Percentiles rank a stretch among this genome's conserved stretches.
Conservation (phyloP, 2,797 vertebrate genomes). For the Sphenodon punctatus region DNA sequence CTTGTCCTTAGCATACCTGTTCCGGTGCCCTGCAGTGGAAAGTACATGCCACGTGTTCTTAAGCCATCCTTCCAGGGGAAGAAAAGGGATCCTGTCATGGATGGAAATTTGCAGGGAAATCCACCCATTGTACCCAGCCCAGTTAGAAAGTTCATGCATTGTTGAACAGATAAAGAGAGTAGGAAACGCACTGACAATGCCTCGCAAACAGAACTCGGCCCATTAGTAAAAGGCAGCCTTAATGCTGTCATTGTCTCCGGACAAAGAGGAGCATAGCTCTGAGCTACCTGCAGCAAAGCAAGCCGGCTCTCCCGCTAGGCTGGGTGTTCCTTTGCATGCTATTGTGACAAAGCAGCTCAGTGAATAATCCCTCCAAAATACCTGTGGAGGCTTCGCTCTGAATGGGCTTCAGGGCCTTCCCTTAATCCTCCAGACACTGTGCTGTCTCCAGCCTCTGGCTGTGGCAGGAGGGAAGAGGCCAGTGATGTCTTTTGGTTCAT, state of each 20-base stretch:
- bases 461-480: neutral
- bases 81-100: constrained; percentile 5
- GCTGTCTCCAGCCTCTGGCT: constrained; percentile 33
- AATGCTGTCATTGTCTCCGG: constrained; percentile 44
- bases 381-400: constrained; percentile 56
- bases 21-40: constrained; percentile 23
- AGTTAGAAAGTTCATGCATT: constrained; percentile 58
- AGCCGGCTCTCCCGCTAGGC: constrained; percentile 7
- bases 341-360: constrained; percentile 37
- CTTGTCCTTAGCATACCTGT: neutral
- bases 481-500: constrained; percentile 34
- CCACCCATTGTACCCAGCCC: constrained; percentile 32
- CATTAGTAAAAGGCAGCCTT: constrained; percentile 25
- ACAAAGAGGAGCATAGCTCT: constrained; percentile 25
- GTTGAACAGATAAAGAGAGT: constrained; percentile 44
- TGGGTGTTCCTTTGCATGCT: constrained; percentile 54
- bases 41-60: neutral
- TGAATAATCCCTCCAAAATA: constrained; percentile 55
- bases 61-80: neutral
- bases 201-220: constrained; percentile 17
- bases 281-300: constrained; percentile 18
- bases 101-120: constrained; percentile 41
- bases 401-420: constrained; percentile 52
- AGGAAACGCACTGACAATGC: constrained; percentile 25
- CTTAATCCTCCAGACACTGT: constrained; percentile 64